phyloP scores from a whole-genome alignment of 2,113 vertebrate species.

The Chitala chitala region DNA sequence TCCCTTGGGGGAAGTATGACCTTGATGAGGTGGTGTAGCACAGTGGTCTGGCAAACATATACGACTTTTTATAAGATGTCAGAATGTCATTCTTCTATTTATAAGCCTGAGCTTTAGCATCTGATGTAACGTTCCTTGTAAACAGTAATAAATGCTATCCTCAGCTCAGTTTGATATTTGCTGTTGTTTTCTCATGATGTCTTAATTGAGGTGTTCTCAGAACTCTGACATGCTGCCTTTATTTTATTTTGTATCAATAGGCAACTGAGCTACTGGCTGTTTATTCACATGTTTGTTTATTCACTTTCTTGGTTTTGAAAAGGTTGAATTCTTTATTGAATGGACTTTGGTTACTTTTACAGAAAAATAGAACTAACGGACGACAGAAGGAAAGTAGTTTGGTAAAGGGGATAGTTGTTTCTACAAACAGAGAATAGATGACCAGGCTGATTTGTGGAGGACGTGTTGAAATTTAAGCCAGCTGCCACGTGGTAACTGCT shows the following conservation, averaged over 20 bases:
- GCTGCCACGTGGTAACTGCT: constrained; percentile 17
- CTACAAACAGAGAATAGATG: background rate
- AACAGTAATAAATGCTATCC: too few relatives aligned
- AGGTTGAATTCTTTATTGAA: background rate
- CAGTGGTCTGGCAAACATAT: constrained; percentile 42
- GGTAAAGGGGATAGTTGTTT: background rate
- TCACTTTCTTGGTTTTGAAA: too few relatives aligned
- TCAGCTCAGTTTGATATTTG: too few relatives aligned
- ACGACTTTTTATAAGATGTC: constrained; percentile 36
- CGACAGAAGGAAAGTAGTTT: background rate
- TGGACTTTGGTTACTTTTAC: background rate
- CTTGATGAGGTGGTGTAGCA: constrained; percentile 59
- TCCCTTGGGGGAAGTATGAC: constrained; percentile 56
- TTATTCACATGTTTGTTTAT: too few relatives aligned
- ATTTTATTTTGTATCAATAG: too few relatives aligned
- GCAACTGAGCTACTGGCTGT: too few relatives aligned
- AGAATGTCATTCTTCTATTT: constrained; percentile 66
- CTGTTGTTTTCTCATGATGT: too few relatives aligned
- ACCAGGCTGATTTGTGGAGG: constrained; percentile 34
- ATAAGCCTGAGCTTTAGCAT: constrained; percentile 47
- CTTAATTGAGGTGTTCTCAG: too few relatives aligned
- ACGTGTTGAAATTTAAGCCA: constrained; percentile 31
- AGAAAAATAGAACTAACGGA: background rate
- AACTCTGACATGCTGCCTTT: too few relatives aligned
- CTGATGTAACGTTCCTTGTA: too few relatives aligned